Percentiles rank a stretch among this genome's conserved stretches.
Evolutionary conservation across 2,797 vertebrate species (phyloP).

Genomic region (Halcyon chelicuti): DNA sequence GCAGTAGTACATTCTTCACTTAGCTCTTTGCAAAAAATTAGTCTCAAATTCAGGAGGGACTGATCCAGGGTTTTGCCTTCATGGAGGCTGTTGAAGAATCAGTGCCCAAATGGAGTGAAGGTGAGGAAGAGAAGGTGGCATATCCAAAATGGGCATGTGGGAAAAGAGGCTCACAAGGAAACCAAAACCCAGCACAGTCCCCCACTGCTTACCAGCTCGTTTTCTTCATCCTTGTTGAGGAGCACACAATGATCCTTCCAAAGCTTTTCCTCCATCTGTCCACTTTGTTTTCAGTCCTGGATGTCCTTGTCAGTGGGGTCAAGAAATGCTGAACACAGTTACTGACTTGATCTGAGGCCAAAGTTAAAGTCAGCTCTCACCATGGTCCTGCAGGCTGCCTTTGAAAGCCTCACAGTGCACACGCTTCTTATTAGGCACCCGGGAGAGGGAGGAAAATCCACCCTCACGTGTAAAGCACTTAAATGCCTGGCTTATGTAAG

Average conservation of each 20-base stretch:
- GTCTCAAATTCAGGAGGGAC: neutral
- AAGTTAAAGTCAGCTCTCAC: neutral
- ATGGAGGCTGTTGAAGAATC: neutral
- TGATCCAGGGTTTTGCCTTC: neutral
- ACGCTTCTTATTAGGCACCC: constrained; percentile 10
- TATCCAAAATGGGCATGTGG: neutral
- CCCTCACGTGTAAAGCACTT: neutral
- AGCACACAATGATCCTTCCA: constrained; percentile 34
- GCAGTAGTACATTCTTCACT: neutral
- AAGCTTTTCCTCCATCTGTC: constrained; percentile 52
- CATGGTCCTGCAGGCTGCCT: neutral
- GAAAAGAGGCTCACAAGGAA: neutral
- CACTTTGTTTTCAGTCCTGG: neutral
- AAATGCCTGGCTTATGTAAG: neutral
- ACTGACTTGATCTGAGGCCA: neutral
- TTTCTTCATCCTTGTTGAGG: constrained; percentile 73
- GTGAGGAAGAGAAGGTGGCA: neutral
- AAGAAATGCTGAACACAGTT: neutral
- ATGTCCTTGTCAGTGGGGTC: neutral
- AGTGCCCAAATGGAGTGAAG: neutral
- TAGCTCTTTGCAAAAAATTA: neutral
- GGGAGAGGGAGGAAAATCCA: constrained; percentile 33
- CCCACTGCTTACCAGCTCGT: constrained; percentile 71
- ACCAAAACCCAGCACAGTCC: fast-evolving
- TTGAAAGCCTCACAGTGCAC: neutral